Conservation (phyloP, 2,113 vertebrate species). For the Pyxicephalus adspersus region DNA sequence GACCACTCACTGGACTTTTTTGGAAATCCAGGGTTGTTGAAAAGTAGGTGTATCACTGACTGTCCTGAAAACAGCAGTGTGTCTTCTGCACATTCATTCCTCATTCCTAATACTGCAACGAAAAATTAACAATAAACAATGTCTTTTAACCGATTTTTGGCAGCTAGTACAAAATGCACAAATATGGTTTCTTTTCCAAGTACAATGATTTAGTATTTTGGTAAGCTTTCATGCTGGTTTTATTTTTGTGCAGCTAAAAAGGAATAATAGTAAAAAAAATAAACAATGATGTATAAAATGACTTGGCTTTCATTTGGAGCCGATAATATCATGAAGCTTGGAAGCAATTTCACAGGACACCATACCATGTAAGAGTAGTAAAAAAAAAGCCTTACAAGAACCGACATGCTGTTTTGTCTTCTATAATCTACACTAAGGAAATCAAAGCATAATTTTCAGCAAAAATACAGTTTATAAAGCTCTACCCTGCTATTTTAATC, state of each 20-base stretch:
- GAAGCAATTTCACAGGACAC: background rate
- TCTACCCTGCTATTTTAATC: slow-evolving; percentile 26
- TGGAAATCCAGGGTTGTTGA: no score
- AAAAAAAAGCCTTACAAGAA: background rate
- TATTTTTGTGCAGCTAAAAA: slow-evolving; percentile 7
- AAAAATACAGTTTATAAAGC: slow-evolving; percentile 9
- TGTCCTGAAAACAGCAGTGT: no score
- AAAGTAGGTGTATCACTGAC: no score
- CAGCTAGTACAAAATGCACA: background rate
- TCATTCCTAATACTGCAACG: background rate
- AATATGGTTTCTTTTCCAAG: slow-evolving; percentile 3
- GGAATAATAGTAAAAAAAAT: background rate
- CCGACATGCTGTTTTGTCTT: background rate
- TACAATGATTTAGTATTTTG: background rate
- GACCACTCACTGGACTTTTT: no score
- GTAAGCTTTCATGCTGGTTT: background rate
- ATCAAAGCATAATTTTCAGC: slow-evolving; percentile 4
- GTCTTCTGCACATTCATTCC: no score
- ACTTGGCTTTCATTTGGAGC: background rate
- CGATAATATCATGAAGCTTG: background rate
- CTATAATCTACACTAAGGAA: background rate
- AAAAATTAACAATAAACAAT: background rate
- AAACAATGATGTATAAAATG: slow-evolving; percentile 2
- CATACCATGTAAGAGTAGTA: background rate
- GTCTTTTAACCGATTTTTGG: background rate